These are phyloP conservation scores for Ploceus nigricollis DNA, from an alignment of 2,113 vertebrate species.

Conservation along the genomic window DNA sequence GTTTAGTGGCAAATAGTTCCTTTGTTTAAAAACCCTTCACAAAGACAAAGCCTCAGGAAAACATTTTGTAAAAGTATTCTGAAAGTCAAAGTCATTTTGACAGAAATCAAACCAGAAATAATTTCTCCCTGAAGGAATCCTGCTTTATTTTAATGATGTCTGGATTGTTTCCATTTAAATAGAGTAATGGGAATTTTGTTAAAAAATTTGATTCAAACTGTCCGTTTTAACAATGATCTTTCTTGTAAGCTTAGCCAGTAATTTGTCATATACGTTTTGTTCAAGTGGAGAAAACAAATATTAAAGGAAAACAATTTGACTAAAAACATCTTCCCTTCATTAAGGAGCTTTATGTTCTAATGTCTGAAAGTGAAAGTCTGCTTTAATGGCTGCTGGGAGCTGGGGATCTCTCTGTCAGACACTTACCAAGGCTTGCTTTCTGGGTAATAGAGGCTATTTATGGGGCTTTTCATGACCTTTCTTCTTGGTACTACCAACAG, in stretches of 20 bases:
- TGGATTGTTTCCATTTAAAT: slow-evolving; percentile 69
- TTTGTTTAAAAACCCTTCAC: slow-evolving; percentile 66
- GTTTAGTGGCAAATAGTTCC: slow-evolving; percentile 61
- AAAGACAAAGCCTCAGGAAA: slow-evolving; percentile 66
- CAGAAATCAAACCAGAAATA: slow-evolving; percentile 77
- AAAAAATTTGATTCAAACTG: slow-evolving; percentile 59
- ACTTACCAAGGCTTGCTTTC: slow-evolving; percentile 55
- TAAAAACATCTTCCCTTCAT: slow-evolving; percentile 57
- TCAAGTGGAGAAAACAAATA: slow-evolving; percentile 28
- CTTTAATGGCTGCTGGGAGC: slow-evolving; percentile 58
- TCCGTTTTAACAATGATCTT: slow-evolving; percentile 59
- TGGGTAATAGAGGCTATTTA: slow-evolving; percentile 65
- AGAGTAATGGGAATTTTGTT: slow-evolving; percentile 55
- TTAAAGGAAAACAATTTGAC: slow-evolving; percentile 58
- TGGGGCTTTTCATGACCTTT: slow-evolving; percentile 68
- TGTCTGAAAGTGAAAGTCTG: slow-evolving; percentile 44
- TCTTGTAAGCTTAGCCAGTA: slow-evolving; percentile 51
- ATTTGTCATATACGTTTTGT: slow-evolving; percentile 56
- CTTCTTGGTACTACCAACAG: slow-evolving; percentile 48
- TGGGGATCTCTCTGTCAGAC: slow-evolving; percentile 59
- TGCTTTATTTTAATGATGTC: slow-evolving; percentile 73
- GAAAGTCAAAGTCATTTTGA: slow-evolving; percentile 78
- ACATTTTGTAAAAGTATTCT: slow-evolving; percentile 65
- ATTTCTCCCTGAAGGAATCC: slow-evolving; percentile 78
- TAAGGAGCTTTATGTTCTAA: slow-evolving; percentile 32